These are phyloP conservation scores for Eucera pruinosa DNA, from an alignment of 2,888 invertebrate genomes.

Conservation along the genomic window DNA sequence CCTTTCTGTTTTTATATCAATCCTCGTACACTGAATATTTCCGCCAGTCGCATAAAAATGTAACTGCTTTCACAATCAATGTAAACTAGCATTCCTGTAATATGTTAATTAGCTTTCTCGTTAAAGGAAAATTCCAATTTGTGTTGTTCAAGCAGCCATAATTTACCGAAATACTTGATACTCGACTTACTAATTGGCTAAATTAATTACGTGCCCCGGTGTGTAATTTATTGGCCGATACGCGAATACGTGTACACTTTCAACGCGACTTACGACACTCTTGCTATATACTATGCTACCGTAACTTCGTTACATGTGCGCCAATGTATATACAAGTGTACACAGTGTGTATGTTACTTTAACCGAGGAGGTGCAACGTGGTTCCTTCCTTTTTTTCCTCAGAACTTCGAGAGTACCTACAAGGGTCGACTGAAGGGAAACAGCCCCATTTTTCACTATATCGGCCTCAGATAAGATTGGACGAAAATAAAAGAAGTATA, in stretches of 20 bases:
- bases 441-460: conserved; percentile 40
- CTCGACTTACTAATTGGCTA: conserved; percentile 45
- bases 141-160: conserved; percentile 2
- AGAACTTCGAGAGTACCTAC: conserved; percentile 8
- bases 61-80: neutral
- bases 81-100: conserved; percentile 4
- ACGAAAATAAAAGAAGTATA: conserved; percentile 34
- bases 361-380: neutral
- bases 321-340: conserved; percentile 21
- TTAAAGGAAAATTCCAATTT: conserved; percentile 16
- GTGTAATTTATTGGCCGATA: conserved; percentile 46
- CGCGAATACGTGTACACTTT: conserved; percentile 23
- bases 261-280: conserved; percentile 8
- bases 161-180: conserved; percentile 20
- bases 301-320: conserved; percentile 7
- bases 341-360: neutral
- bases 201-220: conserved; percentile 47
- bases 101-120: conserved; percentile 38
- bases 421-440: conserved; percentile 22
- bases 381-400: neutral
- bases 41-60: neutral
- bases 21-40: too few relatives aligned
- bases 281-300: neutral
- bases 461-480: conserved; percentile 47
- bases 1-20: too few relatives aligned